Base-by-base conservation (phyloP, 2,888 invertebrate species). In the Cosmorhoe ocellata region DNA sequence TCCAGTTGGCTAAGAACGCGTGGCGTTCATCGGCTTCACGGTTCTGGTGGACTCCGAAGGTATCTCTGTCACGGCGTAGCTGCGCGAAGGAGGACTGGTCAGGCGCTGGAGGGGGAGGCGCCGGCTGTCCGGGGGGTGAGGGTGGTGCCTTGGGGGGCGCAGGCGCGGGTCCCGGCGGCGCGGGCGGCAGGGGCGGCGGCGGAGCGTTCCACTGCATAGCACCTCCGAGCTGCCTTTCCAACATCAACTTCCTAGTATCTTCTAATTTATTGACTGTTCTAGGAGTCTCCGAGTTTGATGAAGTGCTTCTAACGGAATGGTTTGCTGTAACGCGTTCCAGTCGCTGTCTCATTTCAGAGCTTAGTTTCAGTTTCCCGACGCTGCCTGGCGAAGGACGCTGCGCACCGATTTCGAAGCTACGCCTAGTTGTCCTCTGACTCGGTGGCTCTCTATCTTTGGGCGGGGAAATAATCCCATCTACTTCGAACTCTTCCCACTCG, bases 261-360 rank as follows among this genome's bases (percentile, higher is more conserved):
- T 97, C 97, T 31, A 98, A 81, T 73, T 97, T 96, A 40, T 97
- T 94, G 13, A 94, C 92, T 0, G 93, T 92, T 0, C 95, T 91
- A 1, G 94, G 93, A 56, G 93, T 93, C 62, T 96, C 95, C 0
- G 92, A 91, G 7, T 91, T 90, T 13, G 93, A 93, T 10, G 95
- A 95, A 4, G 95, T 92, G 8, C 95, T 95, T 13, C 97, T 91
- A 0, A 97, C 94, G 1, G 96, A 97, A 76, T 97, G 97, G 65
- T 95, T 96, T 0, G 97, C 95, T 0, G 97, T 97, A 0, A 97
- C 97, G 75, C 95, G 93, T 76, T 98, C 98, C 52, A 98, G 78
- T 58, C 97, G 92, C 69, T 96, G 95, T 9, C 97, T 92, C 97
- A 98, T 98, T 85, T 98, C 97, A 0, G 96, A 95, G 71, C 97